Base-by-base conservation (phyloP, 2,113 vertebrate genomes). In the Glareola pratincola region DNA sequence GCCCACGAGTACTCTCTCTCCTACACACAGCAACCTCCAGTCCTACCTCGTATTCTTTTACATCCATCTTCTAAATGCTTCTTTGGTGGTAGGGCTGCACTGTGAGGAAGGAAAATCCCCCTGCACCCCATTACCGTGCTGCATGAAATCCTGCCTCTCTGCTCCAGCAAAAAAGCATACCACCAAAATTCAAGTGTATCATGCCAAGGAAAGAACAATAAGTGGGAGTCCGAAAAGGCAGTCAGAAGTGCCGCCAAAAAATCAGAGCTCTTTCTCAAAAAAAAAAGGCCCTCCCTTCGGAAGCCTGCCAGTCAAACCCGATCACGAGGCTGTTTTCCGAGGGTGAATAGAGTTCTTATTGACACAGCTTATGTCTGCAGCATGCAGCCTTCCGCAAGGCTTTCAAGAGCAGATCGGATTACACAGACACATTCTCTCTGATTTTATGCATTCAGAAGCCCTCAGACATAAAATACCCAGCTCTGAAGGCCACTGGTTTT, bases 321-420 rank as follows among this genome's bases (percentile, higher is more conserved):
- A 84, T 95, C 96, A 96, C 85, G 95, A 96, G 90, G 96, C 92
- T 96, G 93, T 86, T 96, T 97, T 96, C 95, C n/a, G 57, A 97
- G 96, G 96, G 94, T 94, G 91, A 93, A 97, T 94, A 96, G 88
- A 95, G 94, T 88, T 81, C 95, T 94, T 97, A 98, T 64, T 97
- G 96, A 97, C 92, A 97, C 79, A 90, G 93, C 96, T 94, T 95
- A 94, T 94, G 96, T 96, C 87, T 97, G 93, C 87, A 95, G 96
- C 96, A 90, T 71, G 96, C 94, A 72, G 93, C 93, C 80, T 96
- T 94, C 92, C 66, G 88, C 92, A 48, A 90, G 92, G 88, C 94
- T 96, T 95, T 97, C 96, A 97, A 82, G 94, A 96, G 96, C 92
- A 96, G 92, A 97, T 97, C 91, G 50, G 95, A 95, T 97, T 98